These are phyloP conservation scores for Latheticus oryzae DNA, from an alignment of 2,888 invertebrate species.

Conservation along the genomic window DNA sequence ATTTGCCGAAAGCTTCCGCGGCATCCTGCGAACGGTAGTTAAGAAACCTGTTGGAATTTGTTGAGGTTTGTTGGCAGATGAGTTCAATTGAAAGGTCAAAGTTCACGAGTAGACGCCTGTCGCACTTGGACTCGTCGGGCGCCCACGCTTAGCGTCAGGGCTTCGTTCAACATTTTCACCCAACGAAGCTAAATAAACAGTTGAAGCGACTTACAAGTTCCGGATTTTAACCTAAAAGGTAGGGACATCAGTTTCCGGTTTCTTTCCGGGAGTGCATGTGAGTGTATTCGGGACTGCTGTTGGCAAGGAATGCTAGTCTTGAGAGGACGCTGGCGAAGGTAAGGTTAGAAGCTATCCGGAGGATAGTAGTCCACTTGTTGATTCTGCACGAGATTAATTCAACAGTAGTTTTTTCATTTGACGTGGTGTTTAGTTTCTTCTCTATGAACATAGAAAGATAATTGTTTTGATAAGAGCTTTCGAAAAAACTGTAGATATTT, in stretches of 20 bases:
- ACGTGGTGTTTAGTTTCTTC: not conserved
- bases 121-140: conserved; percentile 55
- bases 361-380: conserved; percentile 47
- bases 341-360: conserved; percentile 6
- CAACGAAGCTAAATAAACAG: conserved; percentile 39
- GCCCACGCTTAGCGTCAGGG: conserved; percentile 52
- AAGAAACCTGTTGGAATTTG: conserved; percentile 51
- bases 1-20: conserved; percentile 15
- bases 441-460: too few relatives aligned
- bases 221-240: conserved; percentile 16
- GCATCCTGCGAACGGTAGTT: conserved; percentile 16
- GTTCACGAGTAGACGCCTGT: conserved; percentile 55
- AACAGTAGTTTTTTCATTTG: not conserved
- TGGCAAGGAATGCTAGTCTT: conserved; percentile 3
- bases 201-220: conserved; percentile 35
- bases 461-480: not conserved
- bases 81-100: conserved; percentile 58
- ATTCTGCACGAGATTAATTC: conserved; percentile 36
- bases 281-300: conserved; percentile 2
- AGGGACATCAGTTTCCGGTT: conserved; percentile 15
- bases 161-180: conserved; percentile 43
- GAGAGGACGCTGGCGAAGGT: conserved; percentile 11
- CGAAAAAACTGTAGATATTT: not conserved
- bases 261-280: conserved; percentile 30
- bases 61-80: conserved; percentile 52